phyloP scores from a whole-genome alignment of 1,140 invertebrate genomes.

The Harpegnathos saltator region DNA sequence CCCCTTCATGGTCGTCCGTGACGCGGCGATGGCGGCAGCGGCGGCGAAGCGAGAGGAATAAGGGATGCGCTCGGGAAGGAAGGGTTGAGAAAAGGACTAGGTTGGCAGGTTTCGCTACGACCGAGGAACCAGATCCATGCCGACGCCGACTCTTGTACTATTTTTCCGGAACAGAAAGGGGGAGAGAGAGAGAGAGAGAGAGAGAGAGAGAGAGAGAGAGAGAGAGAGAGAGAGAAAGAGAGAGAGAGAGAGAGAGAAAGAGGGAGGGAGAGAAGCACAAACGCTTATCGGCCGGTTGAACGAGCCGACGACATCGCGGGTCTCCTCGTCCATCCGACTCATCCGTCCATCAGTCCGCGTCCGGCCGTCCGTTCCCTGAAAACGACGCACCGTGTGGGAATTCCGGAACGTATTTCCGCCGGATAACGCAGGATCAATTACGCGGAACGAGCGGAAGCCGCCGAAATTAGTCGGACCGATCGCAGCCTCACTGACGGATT shows the following conservation, averaged over 20 bases:
- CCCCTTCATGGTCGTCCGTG: slow-evolving; percentile 34
- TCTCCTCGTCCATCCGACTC: too few relatives aligned
- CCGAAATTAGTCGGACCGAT: background rate
- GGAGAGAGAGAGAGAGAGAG: background rate
- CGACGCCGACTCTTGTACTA: background rate
- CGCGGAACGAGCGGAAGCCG: background rate
- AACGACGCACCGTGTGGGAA: background rate
- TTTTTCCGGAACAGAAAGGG: background rate
- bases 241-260: too few relatives aligned
- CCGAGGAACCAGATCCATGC: background rate
- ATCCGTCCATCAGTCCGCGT: too few relatives aligned
- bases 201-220: too few relatives aligned
- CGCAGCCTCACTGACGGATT: background rate
- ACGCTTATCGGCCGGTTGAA: slow-evolving; percentile 16
- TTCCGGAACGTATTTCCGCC: background rate
- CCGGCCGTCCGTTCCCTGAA: background rate
- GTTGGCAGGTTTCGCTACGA: slow-evolving; percentile 37
- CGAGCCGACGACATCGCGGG: background rate
- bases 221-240: too few relatives aligned
- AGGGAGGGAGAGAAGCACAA: too few relatives aligned
- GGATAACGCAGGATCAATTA: background rate
- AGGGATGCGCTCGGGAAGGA: slow-evolving; percentile 49
- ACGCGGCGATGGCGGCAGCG: too few relatives aligned
- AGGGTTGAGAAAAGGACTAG: slow-evolving; percentile 53
- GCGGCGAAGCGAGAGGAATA: slow-evolving; percentile 30